phyloP scores from a whole-genome alignment of 2,888 invertebrate species.

The Phaedon cochleariae region DNA sequence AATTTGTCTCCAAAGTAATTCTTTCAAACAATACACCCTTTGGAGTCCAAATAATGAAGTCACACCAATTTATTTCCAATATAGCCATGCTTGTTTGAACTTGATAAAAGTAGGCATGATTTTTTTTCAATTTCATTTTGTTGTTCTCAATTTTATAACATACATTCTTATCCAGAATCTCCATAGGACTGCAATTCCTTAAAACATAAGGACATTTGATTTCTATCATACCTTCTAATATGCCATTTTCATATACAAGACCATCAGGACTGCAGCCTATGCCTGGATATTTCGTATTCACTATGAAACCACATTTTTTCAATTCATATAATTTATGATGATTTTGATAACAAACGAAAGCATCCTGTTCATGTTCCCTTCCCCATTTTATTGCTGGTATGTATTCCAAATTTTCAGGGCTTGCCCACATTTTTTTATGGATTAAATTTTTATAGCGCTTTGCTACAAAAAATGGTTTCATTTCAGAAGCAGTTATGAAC shows the following conservation, averaged over 20 bases:
- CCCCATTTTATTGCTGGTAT: no score
- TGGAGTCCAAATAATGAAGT: constrained; percentile 4
- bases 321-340: no score
- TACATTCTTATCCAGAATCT: not conserved
- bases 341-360: not conserved
- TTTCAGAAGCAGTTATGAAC: no score
- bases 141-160: not conserved
- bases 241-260: not conserved
- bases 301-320: not conserved
- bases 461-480: no score
- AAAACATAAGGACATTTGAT: constrained; percentile 12
- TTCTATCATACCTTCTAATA: constrained; percentile 17
- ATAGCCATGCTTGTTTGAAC: constrained; percentile 14
- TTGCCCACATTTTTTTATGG: not conserved
- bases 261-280: constrained; percentile 13
- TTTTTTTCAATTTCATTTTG: constrained; percentile 3
- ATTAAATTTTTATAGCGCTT: no score
- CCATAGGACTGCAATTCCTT: constrained; percentile 5
- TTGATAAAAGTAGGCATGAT: constrained; percentile 14
- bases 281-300: constrained; percentile 15
- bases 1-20: not conserved
- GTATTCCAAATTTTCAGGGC: not conserved
- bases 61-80: constrained; percentile 1
- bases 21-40: constrained; percentile 4
- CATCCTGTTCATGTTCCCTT: not conserved